Evolutionary conservation across 2,113 vertebrate genomes (phyloP), one percentile per base, ranked within the genome.

Genomic region (Oreochromis tanganicae): DNA sequence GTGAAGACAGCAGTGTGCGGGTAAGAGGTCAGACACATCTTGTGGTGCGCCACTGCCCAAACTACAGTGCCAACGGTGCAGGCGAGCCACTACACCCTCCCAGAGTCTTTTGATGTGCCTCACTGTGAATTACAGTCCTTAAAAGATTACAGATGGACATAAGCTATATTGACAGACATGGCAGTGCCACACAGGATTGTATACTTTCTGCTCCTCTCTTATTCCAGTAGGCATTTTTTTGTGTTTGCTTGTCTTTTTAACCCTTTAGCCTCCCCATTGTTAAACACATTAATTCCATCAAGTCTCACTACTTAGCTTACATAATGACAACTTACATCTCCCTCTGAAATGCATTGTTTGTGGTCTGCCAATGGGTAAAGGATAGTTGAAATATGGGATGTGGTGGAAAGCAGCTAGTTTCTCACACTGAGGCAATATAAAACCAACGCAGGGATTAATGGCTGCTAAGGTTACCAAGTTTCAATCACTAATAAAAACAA

Each of bases 1-100:
- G 90, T 92, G 75, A 1, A 83, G 95, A 96, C 82, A 95, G 85
- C 84, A 61, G 81, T 27, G 89, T 87, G 88, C 85, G 86, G 91
- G 78, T n/a, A 50, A 83, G 78, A 87, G 90, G 85, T 93, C 90
- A 89, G 38, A 80, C 38, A 52, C 80, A 52, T 93, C 85, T 86
- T 88, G 82, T 85, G 91, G 92, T 85, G 87, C 57, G 84, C 56
- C 54, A 79, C 82, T 59, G 63, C 80, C 81, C 48, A 21, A 43
- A 88, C 75, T 36, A 19, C 87, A 16, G 81, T 75, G 83, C 82
- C 89, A 88, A 56, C 2, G 13, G 32, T 38, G 41, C 66, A 81
- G 71, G 82, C 17, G 3, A 84, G 85, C 71, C n/a, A 50, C 83
- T 55, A 87, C 32, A 85, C 57, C 66, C 75, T 78, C 27, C 34